These are phyloP conservation scores for Pygocentrus nattereri DNA, from an alignment of 2,797 vertebrate genomes.

Conservation along the genomic window DNA sequence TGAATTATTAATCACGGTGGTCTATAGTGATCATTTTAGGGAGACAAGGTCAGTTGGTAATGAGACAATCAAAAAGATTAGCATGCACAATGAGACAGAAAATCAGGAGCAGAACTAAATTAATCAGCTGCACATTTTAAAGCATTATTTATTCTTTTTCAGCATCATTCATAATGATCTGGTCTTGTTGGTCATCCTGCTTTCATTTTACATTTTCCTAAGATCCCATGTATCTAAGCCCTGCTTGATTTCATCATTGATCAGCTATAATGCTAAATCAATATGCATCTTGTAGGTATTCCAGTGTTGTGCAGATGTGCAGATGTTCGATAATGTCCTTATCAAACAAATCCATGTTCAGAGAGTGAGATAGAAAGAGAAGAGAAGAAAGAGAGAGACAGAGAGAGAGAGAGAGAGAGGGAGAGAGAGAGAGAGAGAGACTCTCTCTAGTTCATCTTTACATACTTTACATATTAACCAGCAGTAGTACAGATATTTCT, in stretches of 20 bases:
- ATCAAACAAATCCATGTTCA: slow-evolving; percentile 27
- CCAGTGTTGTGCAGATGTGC: slow-evolving; percentile 19
- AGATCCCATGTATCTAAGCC: neutral
- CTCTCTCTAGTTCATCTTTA: neutral
- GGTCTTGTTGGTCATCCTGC: neutral
- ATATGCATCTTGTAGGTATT: slow-evolving; percentile 24
- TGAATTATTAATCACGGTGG: slow-evolving; percentile 15
- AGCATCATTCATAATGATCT: neutral
- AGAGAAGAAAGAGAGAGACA: neutral
- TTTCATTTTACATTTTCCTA: neutral
- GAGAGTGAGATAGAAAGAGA: neutral
- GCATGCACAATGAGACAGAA: neutral
- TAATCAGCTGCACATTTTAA: neutral
- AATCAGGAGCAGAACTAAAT: neutral
- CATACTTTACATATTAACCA: neutral
- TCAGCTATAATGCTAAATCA: slow-evolving; percentile 30
- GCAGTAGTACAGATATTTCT: neutral
- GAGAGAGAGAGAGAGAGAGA: neutral
- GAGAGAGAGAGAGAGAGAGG: neutral
- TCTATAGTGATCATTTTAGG: slow-evolving; percentile 2
- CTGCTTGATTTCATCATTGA: slow-evolving; percentile 31
- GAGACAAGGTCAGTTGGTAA: slow-evolving; percentile 9
- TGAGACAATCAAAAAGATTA: slow-evolving; percentile 9
- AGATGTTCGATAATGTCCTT: slow-evolving; percentile 21
- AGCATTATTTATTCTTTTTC: neutral